These are phyloP conservation scores for Zootermopsis nevadensis DNA, from an alignment of 2,888 invertebrate species.

Conservation along the genomic window DNA sequence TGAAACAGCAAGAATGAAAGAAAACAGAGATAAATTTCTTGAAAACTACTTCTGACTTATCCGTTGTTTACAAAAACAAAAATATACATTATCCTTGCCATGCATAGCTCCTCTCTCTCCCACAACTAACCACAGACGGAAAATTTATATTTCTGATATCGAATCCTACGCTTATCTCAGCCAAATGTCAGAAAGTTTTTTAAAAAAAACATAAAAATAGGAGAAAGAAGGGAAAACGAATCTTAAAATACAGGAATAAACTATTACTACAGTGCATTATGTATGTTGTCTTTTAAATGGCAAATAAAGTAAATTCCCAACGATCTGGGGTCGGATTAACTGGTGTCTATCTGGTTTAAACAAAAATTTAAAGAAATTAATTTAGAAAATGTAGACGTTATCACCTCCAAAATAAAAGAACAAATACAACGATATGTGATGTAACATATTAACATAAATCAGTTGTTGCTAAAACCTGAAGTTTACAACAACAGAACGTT, in stretches of 20 bases:
- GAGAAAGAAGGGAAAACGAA: neutral
- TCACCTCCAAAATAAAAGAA: no score
- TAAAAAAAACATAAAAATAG: neutral
- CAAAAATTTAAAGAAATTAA: no score
- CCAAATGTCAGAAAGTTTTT: neutral
- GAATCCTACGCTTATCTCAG: neutral
- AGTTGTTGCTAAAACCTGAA: no score
- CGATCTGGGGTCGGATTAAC: no score
- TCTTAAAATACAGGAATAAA: neutral
- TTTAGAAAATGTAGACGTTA: no score
- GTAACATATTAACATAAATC: no score
- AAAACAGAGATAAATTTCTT: neutral
- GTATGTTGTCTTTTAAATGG: neutral
- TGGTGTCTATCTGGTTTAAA: no score
- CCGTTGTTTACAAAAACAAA: constrained; percentile 30
- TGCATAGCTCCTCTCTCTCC: neutral
- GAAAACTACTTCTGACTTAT: neutral
- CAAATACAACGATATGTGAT: no score
- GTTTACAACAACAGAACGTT: no score
- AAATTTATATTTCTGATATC: neutral
- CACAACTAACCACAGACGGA: neutral
- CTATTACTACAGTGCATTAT: neutral
- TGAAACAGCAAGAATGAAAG: neutral
- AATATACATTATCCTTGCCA: constrained; percentile 4
- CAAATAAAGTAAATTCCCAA: no score